Percentiles rank a stretch among this genome's conserved stretches.
Conservation (phyloP, 2,888 invertebrate species). For the Argyresthia goedartella region DNA sequence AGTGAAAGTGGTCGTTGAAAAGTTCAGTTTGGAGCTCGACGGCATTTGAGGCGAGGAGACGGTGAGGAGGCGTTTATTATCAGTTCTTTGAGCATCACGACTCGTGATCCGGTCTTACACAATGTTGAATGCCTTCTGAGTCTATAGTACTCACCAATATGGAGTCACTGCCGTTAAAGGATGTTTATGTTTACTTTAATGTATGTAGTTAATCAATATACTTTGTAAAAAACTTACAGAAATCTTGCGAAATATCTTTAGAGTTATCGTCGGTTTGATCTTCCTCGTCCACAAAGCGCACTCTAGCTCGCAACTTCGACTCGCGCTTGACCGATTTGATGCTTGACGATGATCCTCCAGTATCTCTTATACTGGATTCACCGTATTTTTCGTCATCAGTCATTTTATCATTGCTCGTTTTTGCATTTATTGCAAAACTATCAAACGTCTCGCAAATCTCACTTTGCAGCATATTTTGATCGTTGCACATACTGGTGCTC, state of each 20-base stretch:
- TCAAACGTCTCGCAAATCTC: conserved; percentile 56
- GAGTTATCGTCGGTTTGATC: no score
- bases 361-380: conserved; percentile 19
- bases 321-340: no score
- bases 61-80: conserved; percentile 31
- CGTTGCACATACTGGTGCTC: conserved; percentile 43
- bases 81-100: not conserved
- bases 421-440: conserved; percentile 56
- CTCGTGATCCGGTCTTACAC: not conserved
- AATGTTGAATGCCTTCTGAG: no score
- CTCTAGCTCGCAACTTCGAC: no score
- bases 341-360: no score
- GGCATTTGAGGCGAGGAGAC: conserved; percentile 13
- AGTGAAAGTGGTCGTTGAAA: conserved; percentile 16
- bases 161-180: no score
- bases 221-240: no score
- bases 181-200: no score
- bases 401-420: conserved; percentile 25
- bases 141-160: no score
- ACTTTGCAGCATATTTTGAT: conserved; percentile 58
- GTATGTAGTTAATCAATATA: no score
- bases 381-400: conserved; percentile 16
- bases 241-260: no score
- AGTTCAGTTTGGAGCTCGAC: conserved; percentile 31
- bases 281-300: no score